Evolutionary conservation across 2,888 invertebrate genomes (phyloP).

Genomic region (Watsonalla binaria): DNA sequence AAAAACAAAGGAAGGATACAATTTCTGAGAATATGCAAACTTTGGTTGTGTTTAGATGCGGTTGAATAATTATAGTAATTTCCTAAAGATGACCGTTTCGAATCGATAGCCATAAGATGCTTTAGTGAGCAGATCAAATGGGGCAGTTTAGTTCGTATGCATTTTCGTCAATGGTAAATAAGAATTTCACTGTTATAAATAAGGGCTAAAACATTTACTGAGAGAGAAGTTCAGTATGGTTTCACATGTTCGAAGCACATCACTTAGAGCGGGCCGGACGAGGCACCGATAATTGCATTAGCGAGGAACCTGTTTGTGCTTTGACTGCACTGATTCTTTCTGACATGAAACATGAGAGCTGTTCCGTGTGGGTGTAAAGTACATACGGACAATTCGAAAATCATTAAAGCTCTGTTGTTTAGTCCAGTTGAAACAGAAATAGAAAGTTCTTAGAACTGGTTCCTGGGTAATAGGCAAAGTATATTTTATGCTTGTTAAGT

Average conservation of each 20-base stretch:
- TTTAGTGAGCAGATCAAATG: constrained; percentile 22
- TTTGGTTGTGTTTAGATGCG: constrained; percentile 18
- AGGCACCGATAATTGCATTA: constrained; percentile 57
- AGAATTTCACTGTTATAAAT: too few relatives aligned
- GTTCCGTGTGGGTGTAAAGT: not conserved
- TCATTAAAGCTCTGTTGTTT: not conserved
- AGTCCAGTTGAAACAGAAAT: not conserved
- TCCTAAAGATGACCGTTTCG: constrained; percentile 19
- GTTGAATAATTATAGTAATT: constrained; percentile 21
- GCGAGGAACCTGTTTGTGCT: constrained; percentile 53
- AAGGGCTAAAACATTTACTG: not conserved
- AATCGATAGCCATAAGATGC: constrained; percentile 25
- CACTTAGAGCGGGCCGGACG: constrained; percentile 42
- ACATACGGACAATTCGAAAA: not conserved
- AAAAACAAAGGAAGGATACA: constrained; percentile 8
- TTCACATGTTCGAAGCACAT: constrained; percentile 18
- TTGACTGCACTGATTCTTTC: constrained; percentile 54
- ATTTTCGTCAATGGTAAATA: too few relatives aligned
- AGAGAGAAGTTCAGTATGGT: not conserved
- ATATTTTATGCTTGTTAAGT: too few relatives aligned
- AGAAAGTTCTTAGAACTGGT: not conserved
- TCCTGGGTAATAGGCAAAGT: too few relatives aligned
- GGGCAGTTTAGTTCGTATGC: not conserved
- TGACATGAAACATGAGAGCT: constrained; percentile 39
- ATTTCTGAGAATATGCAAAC: constrained; percentile 24